These are phyloP conservation scores for Xanthia togata DNA, from an alignment of 2,888 invertebrate genomes.

Conservation along the genomic window DNA sequence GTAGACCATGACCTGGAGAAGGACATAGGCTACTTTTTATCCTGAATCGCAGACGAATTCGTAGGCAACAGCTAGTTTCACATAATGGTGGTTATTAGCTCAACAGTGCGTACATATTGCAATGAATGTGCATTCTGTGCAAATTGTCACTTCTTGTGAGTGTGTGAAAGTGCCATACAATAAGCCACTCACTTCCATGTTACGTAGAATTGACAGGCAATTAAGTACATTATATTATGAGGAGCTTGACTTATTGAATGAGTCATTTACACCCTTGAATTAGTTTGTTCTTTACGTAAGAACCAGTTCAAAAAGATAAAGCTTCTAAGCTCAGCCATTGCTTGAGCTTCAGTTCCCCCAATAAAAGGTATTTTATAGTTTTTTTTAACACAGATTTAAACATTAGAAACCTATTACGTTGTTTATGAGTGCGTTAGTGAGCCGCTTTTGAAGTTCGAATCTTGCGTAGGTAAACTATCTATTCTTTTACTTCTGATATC, in stretches of 20 bases:
- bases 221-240: slow-evolving; percentile 7
- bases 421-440: no score
- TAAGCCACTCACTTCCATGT: slow-evolving; percentile 45
- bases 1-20: no score
- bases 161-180: slow-evolving; percentile 50
- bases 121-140: slow-evolving; percentile 50
- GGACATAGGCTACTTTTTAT: no score
- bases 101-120: slow-evolving; percentile 31
- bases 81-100: slow-evolving; percentile 24
- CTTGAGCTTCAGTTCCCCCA: background rate
- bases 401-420: background rate
- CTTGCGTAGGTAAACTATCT: background rate
- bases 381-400: background rate
- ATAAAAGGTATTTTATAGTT: background rate
- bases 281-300: background rate
- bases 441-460: background rate
- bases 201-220: slow-evolving; percentile 20
- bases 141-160: slow-evolving; percentile 48
- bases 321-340: background rate
- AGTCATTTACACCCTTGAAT: slow-evolving; percentile 34
- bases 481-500: background rate
- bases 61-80: no score
- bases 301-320: background rate
- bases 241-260: slow-evolving; percentile 24
- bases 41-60: no score